Evolutionary conservation across 1,140 invertebrate genomes (phyloP), one percentile per base, ranked within the genome.

Genomic region (Sesamia nonagrioides): DNA sequence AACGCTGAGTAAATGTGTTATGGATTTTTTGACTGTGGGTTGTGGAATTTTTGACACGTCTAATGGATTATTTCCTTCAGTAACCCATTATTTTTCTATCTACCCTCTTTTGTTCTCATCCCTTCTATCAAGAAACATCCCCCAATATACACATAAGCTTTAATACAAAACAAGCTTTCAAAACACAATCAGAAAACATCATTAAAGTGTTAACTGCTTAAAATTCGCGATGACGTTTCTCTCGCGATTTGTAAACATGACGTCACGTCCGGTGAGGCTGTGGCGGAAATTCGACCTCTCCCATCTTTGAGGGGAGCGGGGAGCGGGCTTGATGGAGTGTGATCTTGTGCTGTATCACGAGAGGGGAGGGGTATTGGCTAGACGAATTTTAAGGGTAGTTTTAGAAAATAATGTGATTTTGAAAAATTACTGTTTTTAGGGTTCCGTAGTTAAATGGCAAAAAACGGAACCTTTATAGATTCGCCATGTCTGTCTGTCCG

Each of bases 211-310:
- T n/a, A 86, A 79, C 91, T 91, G 84, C 81, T 94, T 93, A 93
- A 93, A 90, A 93, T 94, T 92, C 91, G 80, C 88, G 69, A 79
- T 87, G 88, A 87, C 83, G 87, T 88, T 91, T 89, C 83, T 84
- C 87, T 86, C 89, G 88, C 91, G 89, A 91, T 94, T 93, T 91
- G 91, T 93, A 94, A 94, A 94, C 92, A 94, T 94, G 92, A 89
- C 91, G 88, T 78, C 79, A 82, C 84, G 85, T 94, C 92, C 92
- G 91, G 90, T 84, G 87, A 91, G 92, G 92, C 89, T 88, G 89
- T 89, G 88, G 86, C 92, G 92, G 92, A 94, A 94, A 94, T 94
- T 93, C 90, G 86, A 86, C 85, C 88, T 80, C 88, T 78, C 75
- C 33, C 63, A n/a, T 68, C 45, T 54, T 66, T 15, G 18, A 9